Percentiles rank a stretch among this genome's conserved stretches.
Conservation (phyloP, 1,140 invertebrate species). For the Spodoptera litura region DNA sequence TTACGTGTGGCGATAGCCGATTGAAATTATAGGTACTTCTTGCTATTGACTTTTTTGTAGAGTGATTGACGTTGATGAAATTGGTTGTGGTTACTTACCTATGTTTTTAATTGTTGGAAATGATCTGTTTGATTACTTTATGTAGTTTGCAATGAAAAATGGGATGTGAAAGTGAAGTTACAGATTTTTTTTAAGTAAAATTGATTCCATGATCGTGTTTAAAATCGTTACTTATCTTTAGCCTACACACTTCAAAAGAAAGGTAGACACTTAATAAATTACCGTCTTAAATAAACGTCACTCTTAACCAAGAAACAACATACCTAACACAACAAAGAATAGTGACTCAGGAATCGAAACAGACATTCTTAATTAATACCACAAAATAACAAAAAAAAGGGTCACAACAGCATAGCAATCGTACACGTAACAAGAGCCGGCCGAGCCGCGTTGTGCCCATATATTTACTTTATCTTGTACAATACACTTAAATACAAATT, state of each 20-base stretch:
- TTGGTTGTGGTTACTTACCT: too few relatives aligned
- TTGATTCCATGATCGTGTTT: too few relatives aligned
- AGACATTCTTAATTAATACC: slow-evolving; percentile 31
- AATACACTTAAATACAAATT: slow-evolving; percentile 86
- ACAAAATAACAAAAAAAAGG: slow-evolving; percentile 45
- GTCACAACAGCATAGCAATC: slow-evolving; percentile 53
- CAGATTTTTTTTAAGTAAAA: too few relatives aligned
- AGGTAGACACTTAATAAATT: background rate
- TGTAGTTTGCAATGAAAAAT: too few relatives aligned
- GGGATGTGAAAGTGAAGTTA: too few relatives aligned
- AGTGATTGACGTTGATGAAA: background rate
- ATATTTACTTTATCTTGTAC: slow-evolving; percentile 85
- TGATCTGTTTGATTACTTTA: too few relatives aligned
- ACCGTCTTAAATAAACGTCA: background rate
- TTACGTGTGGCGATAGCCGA: slow-evolving; percentile 31
- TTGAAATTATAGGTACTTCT: slow-evolving; percentile 5
- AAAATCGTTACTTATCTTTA: too few relatives aligned
- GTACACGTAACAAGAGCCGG: slow-evolving; percentile 67
- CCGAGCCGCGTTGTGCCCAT: slow-evolving; percentile 72
- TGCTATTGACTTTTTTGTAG: slow-evolving; percentile 1
- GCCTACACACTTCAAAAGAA: background rate
- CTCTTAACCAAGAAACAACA: slow-evolving; percentile 3
- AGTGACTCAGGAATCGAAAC: slow-evolving; percentile 22
- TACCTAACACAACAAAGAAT: background rate
- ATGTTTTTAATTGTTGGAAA: too few relatives aligned